Evolutionary conservation across 1,140 invertebrate species (phyloP), one percentile per base, ranked within the genome.

Genomic region (Drosophila sturtevanti): DNA sequence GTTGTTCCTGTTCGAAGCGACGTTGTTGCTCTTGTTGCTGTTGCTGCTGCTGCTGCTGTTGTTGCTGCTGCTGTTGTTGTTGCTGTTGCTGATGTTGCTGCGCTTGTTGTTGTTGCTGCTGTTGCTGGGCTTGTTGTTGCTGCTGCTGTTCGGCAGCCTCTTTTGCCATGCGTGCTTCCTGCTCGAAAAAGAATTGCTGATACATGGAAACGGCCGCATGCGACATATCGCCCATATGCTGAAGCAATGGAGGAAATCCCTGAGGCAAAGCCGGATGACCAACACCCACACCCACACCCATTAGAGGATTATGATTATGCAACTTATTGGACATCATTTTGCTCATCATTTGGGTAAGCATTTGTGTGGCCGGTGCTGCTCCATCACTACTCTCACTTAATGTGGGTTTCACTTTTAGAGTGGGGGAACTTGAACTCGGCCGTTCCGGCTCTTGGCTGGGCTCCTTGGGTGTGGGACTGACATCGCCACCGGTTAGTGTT

Each of bases 181-280:
- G 95, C 92, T 96, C 95, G 92, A 96, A 93, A 73, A 96, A 94
- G 73, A 96, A 92, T 80, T 96, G 96, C 79, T 96, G 95, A 85
- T 96, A 96, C 95, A 96, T 96, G 37, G 95, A 48, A 9, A 48
- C 95, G 1, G 95, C 95, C 12, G 95, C 95, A 77, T 94, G 95
- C 75, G 94, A 93, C 76, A 93, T 93, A 22, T 94, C 94, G 58
- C 93, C 93, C 81, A 95, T 92, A 69, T 94, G 94, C 24, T 93
- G 93, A 81, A 94, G 91, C 61, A 94, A 82, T 0, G 94, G 93
- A 2, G 94, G 93, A 70, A 94, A 94, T 16, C 92, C 93, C 35
- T 93, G 93, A 0, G 93, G 93, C 67, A 94, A 91, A 65, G 93
- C 93, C 12, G 92, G 89, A 79, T 94, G 93, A 4, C 86, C 86